Percentiles rank a stretch among this genome's conserved stretches.
Evolutionary conservation across 2,888 invertebrate genomes (phyloP).

Genomic region (Stenurella melanura): DNA sequence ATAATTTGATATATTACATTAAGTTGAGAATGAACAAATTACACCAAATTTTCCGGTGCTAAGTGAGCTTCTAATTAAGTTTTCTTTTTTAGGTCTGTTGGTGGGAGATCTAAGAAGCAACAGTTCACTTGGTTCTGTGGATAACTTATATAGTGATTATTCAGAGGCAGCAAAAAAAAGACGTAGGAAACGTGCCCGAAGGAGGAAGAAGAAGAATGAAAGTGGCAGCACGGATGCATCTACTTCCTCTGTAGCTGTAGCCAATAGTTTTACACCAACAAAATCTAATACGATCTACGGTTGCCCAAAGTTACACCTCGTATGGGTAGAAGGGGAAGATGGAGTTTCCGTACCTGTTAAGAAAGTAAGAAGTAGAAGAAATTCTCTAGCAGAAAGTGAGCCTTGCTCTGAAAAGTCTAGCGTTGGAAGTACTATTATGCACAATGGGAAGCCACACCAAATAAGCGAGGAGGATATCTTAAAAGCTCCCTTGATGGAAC

Average conservation of each 20-base stretch:
- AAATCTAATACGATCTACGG: constrained; percentile 36
- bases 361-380: constrained; percentile 2
- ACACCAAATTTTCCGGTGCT: too few relatives aligned
- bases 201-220: constrained; percentile 35
- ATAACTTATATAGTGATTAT: constrained; percentile 26
- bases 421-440: constrained; percentile 11
- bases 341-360: background rate
- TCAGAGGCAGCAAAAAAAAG: constrained; percentile 41
- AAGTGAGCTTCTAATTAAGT: too few relatives aligned
- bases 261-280: background rate
- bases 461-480: constrained; percentile 25
- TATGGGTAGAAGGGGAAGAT: constrained; percentile 37
- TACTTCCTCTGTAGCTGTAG: background rate
- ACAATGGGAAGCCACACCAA: background rate
- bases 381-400: background rate
- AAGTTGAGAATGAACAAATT: too few relatives aligned
- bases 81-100: constrained; percentile 37
- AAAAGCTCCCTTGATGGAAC: constrained; percentile 35
- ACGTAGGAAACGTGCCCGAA: constrained; percentile 34
- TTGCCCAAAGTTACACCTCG: constrained; percentile 41
- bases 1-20: too few relatives aligned
- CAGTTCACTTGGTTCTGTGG: constrained; percentile 1
- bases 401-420: background rate
- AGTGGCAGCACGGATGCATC: background rate
- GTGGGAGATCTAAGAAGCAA: constrained; percentile 35